A percentile compares a stretch with the other conserved stretches of the same genome.
Evolutionary conservation across 2,888 invertebrate genomes (phyloP).

Genomic region (Drosophila melanocephala): DNA sequence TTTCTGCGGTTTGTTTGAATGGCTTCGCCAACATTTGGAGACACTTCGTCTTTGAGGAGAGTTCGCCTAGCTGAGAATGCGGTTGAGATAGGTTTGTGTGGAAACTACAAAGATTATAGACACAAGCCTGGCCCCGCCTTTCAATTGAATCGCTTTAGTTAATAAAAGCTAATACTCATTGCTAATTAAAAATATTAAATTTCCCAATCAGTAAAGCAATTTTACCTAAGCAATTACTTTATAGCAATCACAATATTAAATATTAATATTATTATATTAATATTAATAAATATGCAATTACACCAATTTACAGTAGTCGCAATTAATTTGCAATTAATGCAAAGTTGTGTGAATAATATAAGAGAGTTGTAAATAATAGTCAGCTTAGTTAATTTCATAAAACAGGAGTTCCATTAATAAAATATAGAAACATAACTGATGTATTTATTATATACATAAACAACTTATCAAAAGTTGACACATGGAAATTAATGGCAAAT

Average conservation of each 20-base stretch:
- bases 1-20: conserved; percentile 42
- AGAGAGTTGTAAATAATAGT: not conserved
- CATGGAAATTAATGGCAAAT: not conserved
- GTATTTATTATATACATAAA: not conserved
- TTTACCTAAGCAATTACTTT: not conserved
- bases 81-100: not conserved
- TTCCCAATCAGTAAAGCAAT: not conserved
- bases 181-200: not conserved
- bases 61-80: conserved; percentile 1
- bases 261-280: too few relatives aligned
- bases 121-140: not conserved
- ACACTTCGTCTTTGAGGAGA: conserved; percentile 12
- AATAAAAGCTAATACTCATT: not conserved
- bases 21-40: conserved; percentile 40
- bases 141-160: not conserved
- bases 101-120: not conserved
- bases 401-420: fast-evolving
- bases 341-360: not conserved
- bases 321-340: not conserved
- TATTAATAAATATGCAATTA: too few relatives aligned
- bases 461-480: too few relatives aligned
- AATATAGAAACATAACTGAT: not conserved
- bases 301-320: too few relatives aligned
- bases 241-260: not conserved
- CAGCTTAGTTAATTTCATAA: not conserved